These are phyloP conservation scores for Nephrotoma flavescens DNA, from an alignment of 2,888 invertebrate species.

Conservation along the genomic window DNA sequence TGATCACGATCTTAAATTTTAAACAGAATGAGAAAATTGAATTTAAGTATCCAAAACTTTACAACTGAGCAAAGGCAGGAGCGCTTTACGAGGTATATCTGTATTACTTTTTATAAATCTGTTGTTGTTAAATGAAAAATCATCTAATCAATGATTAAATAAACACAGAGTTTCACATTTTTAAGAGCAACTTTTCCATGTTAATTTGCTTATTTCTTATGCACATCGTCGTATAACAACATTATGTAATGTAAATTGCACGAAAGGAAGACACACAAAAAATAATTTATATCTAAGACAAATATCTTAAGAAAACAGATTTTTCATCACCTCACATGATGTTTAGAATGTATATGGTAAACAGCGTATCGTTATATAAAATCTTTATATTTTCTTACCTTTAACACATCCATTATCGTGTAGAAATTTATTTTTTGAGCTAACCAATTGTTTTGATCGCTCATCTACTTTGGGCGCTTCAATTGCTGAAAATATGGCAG, in stretches of 20 bases:
- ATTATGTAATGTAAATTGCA: background rate
- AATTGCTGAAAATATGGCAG: slow-evolving; percentile 63
- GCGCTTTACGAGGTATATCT: too few species aligned
- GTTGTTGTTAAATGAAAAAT: background rate
- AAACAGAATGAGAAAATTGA: too few species aligned
- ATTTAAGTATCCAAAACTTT: background rate
- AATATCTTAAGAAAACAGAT: background rate
- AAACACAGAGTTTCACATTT: background rate
- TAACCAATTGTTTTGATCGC: slow-evolving; percentile 38
- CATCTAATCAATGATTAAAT: background rate
- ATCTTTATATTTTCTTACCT: slow-evolving; percentile 36
- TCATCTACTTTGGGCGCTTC: slow-evolving; percentile 55
- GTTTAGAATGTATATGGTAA: background rate
- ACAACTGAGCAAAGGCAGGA: background rate
- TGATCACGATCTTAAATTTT: too few species aligned
- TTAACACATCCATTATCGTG: slow-evolving; percentile 43
- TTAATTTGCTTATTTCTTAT: background rate
- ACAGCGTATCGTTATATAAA: background rate
- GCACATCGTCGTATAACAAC: background rate
- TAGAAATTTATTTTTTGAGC: slow-evolving; percentile 44
- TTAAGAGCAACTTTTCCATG: background rate
- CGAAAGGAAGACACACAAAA: background rate
- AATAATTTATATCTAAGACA: background rate
- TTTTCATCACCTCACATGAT: background rate
- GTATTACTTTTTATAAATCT: too few species aligned